Base-by-base conservation (phyloP, 2,113 vertebrate genomes). In the Solenodon paradoxus region DNA sequence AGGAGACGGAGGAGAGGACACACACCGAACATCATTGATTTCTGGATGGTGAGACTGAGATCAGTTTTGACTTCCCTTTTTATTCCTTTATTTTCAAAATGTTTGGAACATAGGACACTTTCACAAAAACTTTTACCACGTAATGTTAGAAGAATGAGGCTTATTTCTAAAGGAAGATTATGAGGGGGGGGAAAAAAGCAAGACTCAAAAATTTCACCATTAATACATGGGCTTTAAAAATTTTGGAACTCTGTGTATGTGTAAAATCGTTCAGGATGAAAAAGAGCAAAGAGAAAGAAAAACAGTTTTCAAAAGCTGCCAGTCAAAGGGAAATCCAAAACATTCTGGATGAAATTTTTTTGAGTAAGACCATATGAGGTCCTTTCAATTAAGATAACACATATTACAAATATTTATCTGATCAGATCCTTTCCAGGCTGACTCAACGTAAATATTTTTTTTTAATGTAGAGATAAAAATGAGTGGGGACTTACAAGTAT, bases 131-230 rank as follows among this genome's bases (percentile, higher is more conserved):
- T 42, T 74, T 88, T 75, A 83, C 57, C 61, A 77, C 68, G 69
- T 38, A 72, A 35, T 57, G 47, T 28, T 49, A 66, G 35, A 85
- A 87, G 71, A 81, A 51, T 20, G 22, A 63, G 47, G 51, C 51
- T 81, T 81, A 57, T 64, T 96, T 95, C 42, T 83, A 59, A 88
- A 94, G 82, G 92, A 94, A 53, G 32, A 97, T 75, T 17, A 47
- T 77, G 55, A n/a, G n/a, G 20, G 55, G 55, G 84, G 55, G 51
- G 90, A 96, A 97, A 93, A 38, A 96, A 92, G 69, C 93, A 17
- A 94, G 51, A 63, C 17, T 90, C 15, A 77, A 96, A 72, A 93
- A 74, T 45, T 17, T 55, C 79, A 66, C 38, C 20, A 40, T 15
- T 15, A 71, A 68, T 53, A 45, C 28, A 13, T 4, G 13, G 24